Base-by-base conservation (phyloP, 2,113 vertebrate species). In the Chaetodon trifascialis region DNA sequence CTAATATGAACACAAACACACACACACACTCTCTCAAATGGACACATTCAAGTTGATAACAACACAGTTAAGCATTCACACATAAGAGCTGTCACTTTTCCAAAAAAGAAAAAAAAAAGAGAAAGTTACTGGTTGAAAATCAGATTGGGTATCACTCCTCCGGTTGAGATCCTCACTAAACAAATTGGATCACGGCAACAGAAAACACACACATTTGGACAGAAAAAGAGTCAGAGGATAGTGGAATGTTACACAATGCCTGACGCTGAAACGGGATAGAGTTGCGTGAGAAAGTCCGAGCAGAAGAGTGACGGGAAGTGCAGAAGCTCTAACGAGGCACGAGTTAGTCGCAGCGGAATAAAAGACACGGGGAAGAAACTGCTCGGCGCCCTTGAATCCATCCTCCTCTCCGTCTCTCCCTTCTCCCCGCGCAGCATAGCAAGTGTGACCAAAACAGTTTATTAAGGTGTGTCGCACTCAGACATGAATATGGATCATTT, bases 401-500 rank as follows among this genome's bases (percentile, higher is more conserved):
- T 34, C 72, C 49, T 19, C 16, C 30, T 23, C 75, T 65, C 59
- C 49, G 2, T 76, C 40, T 70, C 42, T 34, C 64, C 17, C 16
- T 19, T 7, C 0, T 58, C 66, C 25, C 42, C 0, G 40, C 2
- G 14, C 68, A 42, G 75, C 42, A 16, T 25, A 21, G 42, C n/a
- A 23, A 73, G 23, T 2, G 19, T 8, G 74, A 63, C 44, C 47
- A 49, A 83, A 85, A 79, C 55, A 25, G 52, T 51, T 72, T 65
- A 83, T 88, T 71, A 79, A 85, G 87, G 73, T 86, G 80, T 62
- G 83, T 65, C 68, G 1, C 75, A 23, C 82, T 82, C 47, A 0
- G 14, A 40, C 46, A 62, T 84, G 71, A 89, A 89, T 83, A 73
- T 69, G 84, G 25, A 88, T 91, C 51, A 55, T 89, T 83, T 79